A percentile compares a stretch with the other conserved stretches of the same genome.
phyloP scores from a whole-genome alignment of 2,888 invertebrate genomes.

The Dysmachus trigonus region DNA sequence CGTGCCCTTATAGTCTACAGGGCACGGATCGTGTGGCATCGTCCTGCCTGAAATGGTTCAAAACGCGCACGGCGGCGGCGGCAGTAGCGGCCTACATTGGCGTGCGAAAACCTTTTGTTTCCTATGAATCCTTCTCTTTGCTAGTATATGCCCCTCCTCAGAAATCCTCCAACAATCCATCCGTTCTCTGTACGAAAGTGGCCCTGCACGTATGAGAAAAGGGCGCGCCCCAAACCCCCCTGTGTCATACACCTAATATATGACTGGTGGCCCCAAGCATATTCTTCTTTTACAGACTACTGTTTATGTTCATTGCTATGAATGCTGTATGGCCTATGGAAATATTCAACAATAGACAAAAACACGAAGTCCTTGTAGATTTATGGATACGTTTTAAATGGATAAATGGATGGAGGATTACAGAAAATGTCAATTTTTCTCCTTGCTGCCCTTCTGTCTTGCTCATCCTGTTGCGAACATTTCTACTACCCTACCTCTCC shows the following conservation, averaged over 20 bases:
- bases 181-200: not conserved
- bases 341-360: constrained; percentile 34
- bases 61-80: not conserved
- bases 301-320: constrained; percentile 36
- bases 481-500: not conserved
- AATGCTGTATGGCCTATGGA: constrained; percentile 18
- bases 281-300: constrained; percentile 36
- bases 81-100: not conserved
- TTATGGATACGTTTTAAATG: constrained; percentile 22
- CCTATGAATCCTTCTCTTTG: not conserved
- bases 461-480: not conserved
- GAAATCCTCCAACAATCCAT: not conserved
- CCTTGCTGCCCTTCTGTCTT: not conserved
- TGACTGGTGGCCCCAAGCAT: not conserved
- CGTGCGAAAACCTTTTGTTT: not conserved
- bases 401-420: constrained; percentile 1
- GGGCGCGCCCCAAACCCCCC: not conserved
- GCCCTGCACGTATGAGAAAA: not conserved
- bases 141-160: not conserved
- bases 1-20: not conserved
- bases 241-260: constrained; percentile 14
- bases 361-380: constrained; percentile 23
- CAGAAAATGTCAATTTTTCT: constrained; percentile 6
- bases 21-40: not conserved
- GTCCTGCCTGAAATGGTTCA: not conserved